Evolutionary conservation across 2,888 invertebrate species (phyloP).

Genomic region (Callyntrura guangdongensis): DNA sequence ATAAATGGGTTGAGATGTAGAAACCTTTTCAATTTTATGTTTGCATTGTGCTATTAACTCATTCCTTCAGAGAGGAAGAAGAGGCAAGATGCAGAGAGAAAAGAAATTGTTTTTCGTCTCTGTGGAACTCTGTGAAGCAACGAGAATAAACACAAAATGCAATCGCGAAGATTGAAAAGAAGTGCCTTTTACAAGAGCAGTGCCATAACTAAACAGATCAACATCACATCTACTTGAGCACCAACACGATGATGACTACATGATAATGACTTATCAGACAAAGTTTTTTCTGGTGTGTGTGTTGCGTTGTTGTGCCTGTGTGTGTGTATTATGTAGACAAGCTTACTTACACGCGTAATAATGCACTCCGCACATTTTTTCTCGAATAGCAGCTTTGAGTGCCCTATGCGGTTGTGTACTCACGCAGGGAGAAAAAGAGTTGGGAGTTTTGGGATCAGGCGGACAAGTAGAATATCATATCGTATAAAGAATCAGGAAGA

Average conservation of each 20-base stretch:
- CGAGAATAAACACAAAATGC: too few relatives aligned
- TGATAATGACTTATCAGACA: conserved; percentile 39
- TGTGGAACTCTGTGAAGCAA: not conserved
- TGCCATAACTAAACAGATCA: conserved; percentile 31
- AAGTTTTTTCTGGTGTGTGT: not conserved
- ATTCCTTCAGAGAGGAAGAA: conserved; percentile 34
- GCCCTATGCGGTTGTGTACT: too few relatives aligned
- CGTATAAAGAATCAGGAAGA: conserved; percentile 18
- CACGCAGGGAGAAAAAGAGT: too few relatives aligned
- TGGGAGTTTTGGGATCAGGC: not conserved
- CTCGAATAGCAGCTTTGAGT: too few relatives aligned
- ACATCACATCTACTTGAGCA: not conserved
- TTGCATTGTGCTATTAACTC: conserved; percentile 35
- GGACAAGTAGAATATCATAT: too few relatives aligned
- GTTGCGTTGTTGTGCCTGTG: too few relatives aligned
- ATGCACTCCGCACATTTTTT: conserved; percentile 39
- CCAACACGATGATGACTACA: not conserved
- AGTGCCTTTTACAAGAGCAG: too few relatives aligned
- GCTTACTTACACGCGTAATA: not conserved
- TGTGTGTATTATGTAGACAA: too few relatives aligned
- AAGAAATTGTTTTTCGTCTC: conserved; percentile 30
- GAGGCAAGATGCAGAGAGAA: too few relatives aligned
- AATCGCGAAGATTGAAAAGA: too few relatives aligned
- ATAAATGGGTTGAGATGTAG: not conserved
- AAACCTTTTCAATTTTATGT: conserved; percentile 15